These are phyloP conservation scores for Cephalopholis sonnerati DNA, from an alignment of 2,113 vertebrate genomes.

Conservation along the genomic window DNA sequence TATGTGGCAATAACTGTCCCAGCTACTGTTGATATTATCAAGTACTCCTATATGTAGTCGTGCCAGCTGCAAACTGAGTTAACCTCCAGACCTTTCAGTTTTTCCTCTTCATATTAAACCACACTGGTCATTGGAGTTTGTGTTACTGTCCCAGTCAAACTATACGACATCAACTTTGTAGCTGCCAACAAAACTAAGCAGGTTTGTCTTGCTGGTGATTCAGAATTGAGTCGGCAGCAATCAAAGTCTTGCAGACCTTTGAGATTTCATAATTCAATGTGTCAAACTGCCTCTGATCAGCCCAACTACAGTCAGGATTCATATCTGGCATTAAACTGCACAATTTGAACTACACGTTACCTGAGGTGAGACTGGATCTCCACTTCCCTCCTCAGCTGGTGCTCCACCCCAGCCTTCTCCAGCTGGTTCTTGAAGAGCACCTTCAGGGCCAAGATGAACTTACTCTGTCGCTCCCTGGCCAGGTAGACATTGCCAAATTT, in stretches of 20 bases:
- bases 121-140: not conserved
- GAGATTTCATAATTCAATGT: not conserved
- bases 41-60: too few species aligned
- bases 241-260: fast-evolving
- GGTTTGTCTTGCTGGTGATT: not conserved
- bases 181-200: not conserved
- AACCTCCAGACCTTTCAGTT: not conserved
- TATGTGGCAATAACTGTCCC: not conserved
- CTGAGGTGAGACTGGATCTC: conserved; percentile 98
- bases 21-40: not conserved
- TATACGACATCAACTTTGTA: not conserved
- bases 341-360: conserved; percentile 70
- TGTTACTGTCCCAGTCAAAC: not conserved
- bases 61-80: too few species aligned
- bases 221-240: not conserved
- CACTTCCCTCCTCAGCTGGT: conserved; percentile 95
- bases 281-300: not conserved
- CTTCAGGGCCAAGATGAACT: conserved; percentile 96
- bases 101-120: not conserved
- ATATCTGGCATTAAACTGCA: not conserved
- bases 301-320: not conserved
- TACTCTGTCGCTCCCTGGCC: conserved; percentile 93
- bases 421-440: conserved; percentile 96
- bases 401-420: conserved; percentile 95
- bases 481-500: conserved; percentile 99